Base-by-base conservation (phyloP, 2,888 invertebrate species). In the Amiota mariae region DNA sequence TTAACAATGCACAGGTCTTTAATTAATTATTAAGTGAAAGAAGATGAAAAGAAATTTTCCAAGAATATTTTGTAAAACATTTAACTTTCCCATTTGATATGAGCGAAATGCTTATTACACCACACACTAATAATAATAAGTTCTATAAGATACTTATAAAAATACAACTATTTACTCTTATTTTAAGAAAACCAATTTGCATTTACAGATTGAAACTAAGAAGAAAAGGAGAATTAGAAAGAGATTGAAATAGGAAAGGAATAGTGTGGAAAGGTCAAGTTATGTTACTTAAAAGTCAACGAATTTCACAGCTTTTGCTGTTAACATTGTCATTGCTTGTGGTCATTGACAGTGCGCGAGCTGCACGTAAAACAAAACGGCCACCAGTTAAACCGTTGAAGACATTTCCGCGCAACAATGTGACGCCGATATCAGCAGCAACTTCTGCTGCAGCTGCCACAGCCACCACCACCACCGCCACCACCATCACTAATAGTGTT, bases 331-430 rank as follows among this genome's bases (percentile, higher is more conserved):
- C 79, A 46, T 77, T 77, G 49, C 67, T 78, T 61, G 71, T 76
- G n/a, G 72, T 36, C n/a, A 36, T 63, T 63, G 85, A 87, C 77
- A 82, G 80, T 72, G 86, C 85, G 74, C 81, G 82, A 63, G 86
- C 87, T 72, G 88, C 89, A 76, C 89, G 89, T 79, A 89, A 89
- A 81, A 80, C 85, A 72, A 88, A 89, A 77, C 87, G 88, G 80
- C 88, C 88, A 80, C 89, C 88, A 76, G 87, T 87, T 72, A 88
- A 88, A 81, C 88, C 88, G 79, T 88, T 88, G 77, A 88, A 89
- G 86, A 89, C 89, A 79, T 88, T 88, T 87, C 88, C 88, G 77
- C 88, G 88, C 78, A 89, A 87, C 72, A 88, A 89, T 80, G 88
- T 87, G 68, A 86, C 89, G 80, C 88, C 89, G 75, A 80, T 87